Evolutionary conservation across 2,888 invertebrate genomes (phyloP).

Genomic region (Athalia cordata): DNA sequence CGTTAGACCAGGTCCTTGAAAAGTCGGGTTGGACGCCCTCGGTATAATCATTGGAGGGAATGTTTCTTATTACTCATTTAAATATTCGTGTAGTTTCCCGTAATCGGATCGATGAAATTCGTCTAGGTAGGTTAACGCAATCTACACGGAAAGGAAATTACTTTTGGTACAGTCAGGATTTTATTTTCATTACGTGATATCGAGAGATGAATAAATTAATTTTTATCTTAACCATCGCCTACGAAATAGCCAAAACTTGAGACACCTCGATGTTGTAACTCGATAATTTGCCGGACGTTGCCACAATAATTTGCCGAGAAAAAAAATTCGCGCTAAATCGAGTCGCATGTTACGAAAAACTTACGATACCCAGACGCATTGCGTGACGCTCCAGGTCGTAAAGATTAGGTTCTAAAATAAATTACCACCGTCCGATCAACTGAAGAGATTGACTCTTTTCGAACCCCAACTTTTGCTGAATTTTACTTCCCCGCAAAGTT

Average conservation of each 20-base stretch:
- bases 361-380: constrained; percentile 26
- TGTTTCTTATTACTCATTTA: constrained; percentile 5
- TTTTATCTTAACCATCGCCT: constrained; percentile 10
- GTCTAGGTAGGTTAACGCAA: constrained; percentile 1
- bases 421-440: constrained; percentile 24
- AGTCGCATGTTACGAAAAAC: constrained; percentile 25
- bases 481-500: not conserved
- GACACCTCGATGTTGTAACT: constrained; percentile 22
- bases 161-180: constrained; percentile 2
- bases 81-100: constrained; percentile 2
- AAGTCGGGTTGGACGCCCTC: not conserved
- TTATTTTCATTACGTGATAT: not conserved
- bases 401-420: constrained; percentile 34
- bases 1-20: not conserved
- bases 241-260: constrained; percentile 20
- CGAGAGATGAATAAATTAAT: constrained; percentile 19
- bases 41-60: constrained; percentile 6
- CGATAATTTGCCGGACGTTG: not conserved
- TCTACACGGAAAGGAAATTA: not conserved
- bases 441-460: constrained; percentile 32
- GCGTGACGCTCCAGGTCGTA: constrained; percentile 33
- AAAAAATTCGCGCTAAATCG: constrained; percentile 17
- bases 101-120: constrained; percentile 19
- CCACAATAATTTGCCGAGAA: not conserved
- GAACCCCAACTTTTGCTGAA: constrained; percentile 8